Percentiles rank a stretch among this genome's conserved stretches.
Evolutionary conservation across 1,140 invertebrate genomes (phyloP).

Genomic region (Panagrolaimus sp.): DNA sequence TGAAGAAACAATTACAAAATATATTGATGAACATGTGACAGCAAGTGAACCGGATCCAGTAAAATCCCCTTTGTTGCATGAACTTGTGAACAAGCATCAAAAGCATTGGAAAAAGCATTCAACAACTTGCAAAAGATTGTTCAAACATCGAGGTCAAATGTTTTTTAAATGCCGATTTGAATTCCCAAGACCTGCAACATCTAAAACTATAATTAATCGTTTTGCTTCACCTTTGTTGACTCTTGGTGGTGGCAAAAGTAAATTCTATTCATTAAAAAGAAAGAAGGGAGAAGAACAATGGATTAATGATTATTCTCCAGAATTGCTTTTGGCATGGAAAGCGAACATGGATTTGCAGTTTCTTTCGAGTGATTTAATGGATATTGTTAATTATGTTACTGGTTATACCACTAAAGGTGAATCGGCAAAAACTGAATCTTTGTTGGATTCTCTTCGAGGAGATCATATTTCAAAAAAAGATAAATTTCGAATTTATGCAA

Average conservation of each 20-base stretch:
- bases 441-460: neutral
- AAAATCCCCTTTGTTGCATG: neutral
- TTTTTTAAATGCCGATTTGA: neutral
- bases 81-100: neutral
- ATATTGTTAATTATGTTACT: neutral
- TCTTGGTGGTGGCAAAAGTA: neutral
- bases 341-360: neutral
- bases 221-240: neutral
- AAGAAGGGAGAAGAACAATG: neutral
- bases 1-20: neutral
- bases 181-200: neutral
- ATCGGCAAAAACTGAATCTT: neutral
- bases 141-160: neutral
- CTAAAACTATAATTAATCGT: neutral
- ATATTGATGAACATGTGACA: neutral
- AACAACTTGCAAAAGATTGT: neutral
- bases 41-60: neutral
- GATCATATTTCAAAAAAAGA: neutral
- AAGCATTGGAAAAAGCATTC: neutral
- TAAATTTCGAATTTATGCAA: neutral
- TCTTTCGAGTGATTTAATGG: neutral
- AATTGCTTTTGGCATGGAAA: neutral
- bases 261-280: neutral
- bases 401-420: neutral
- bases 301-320: constrained; percentile 7